Base-by-base conservation (phyloP, 2,888 invertebrate species). In the Caenorhabditis auriculariae region DNA sequence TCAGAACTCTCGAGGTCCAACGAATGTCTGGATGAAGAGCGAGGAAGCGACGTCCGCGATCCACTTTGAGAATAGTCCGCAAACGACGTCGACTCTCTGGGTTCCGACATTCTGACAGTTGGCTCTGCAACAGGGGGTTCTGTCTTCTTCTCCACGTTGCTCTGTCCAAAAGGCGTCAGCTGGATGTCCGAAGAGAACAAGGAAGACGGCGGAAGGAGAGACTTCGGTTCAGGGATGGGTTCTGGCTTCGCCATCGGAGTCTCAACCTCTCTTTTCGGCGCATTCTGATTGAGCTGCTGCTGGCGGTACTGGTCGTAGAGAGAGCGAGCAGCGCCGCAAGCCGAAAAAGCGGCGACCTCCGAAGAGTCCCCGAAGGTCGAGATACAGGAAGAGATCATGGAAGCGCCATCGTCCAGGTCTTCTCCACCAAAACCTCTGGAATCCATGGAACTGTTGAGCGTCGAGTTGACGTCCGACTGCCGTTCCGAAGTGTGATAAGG, bases 1-100 rank as follows among this genome's bases (percentile, higher is more conserved):
- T 69, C 52, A 5, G 60, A 60, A 15, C 47, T 54, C 53, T 69
- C 69, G 17, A 69, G 37, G 32, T 66, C 69, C 38, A 59, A 42
- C 6, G 60, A 52, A 26, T 23, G 28, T n/a, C 41, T 41, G n/a
- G 12, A 7, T 19, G 19, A 19, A n/a, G 41, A 19, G n/a, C 12
- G n/a, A 9, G 41, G 41, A 41, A 7, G 41, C 12, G n/a, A 19
- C 24, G 43, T 12, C 43, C 21, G 4, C 43, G 19, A 21, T 43
- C 43, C 4, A 38, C 38, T 46, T 54, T 17, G n/a, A 23, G 12
- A 28, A 29, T 27, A 26, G 27, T 35, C 28, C 23, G 19, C 24
- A 43, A n/a, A 32, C 28, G 19, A 29, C n/a, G 21, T 37, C 12
- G 23, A 17, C 6, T 35, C 23, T 23, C 7, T 26, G 2, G 9